Evolutionary conservation across 2,888 invertebrate species (phyloP).

Genomic region (Yponomeuta evonymella): DNA sequence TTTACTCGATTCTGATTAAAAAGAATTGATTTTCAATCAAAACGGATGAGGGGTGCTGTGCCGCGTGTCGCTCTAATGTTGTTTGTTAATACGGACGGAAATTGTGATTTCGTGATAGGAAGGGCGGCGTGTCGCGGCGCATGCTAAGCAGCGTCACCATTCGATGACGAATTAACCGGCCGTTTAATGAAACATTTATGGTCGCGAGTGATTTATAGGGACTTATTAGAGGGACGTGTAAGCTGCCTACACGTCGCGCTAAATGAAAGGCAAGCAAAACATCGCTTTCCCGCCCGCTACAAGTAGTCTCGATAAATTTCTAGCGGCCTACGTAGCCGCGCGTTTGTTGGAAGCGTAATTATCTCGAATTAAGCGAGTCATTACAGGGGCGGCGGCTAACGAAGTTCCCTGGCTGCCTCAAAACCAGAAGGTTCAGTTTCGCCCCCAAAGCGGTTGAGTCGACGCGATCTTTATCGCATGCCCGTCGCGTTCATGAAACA

Average conservation of each 20-base stretch:
- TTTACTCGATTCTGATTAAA: slow-evolving; percentile 62
- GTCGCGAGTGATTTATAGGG: slow-evolving; percentile 48
- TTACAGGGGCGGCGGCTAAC: slow-evolving; percentile 58
- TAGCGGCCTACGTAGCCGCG: slow-evolving; percentile 42
- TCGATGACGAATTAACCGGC: slow-evolving; percentile 58
- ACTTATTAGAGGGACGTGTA: slow-evolving; percentile 43
- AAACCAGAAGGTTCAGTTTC: slow-evolving; percentile 67
- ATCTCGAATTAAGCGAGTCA: slow-evolving; percentile 69
- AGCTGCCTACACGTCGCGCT: slow-evolving; percentile 40
- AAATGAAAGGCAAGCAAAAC: slow-evolving; percentile 37
- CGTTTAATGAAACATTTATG: slow-evolving; percentile 49
- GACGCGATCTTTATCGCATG: slow-evolving; percentile 14
- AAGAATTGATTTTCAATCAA: slow-evolving; percentile 53
- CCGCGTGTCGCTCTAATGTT: slow-evolving; percentile 35
- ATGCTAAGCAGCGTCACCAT: slow-evolving; percentile 56
- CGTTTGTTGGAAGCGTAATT: slow-evolving; percentile 59
- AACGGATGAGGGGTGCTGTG: slow-evolving; percentile 53
- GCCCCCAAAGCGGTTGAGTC: slow-evolving; percentile 32
- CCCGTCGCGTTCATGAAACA: slow-evolving; percentile 10
- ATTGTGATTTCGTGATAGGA: slow-evolving; percentile 69
- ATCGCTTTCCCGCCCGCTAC: slow-evolving; percentile 31
- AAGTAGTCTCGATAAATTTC: slow-evolving; percentile 53
- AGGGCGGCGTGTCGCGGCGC: slow-evolving; percentile 45
- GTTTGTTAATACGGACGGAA: slow-evolving; percentile 65
- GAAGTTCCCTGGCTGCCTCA: slow-evolving; percentile 45